A percentile compares a stretch with the other conserved stretches of the same genome.
Conservation (phyloP, 2,797 vertebrate genomes). For the Lerista edwardsae region DNA sequence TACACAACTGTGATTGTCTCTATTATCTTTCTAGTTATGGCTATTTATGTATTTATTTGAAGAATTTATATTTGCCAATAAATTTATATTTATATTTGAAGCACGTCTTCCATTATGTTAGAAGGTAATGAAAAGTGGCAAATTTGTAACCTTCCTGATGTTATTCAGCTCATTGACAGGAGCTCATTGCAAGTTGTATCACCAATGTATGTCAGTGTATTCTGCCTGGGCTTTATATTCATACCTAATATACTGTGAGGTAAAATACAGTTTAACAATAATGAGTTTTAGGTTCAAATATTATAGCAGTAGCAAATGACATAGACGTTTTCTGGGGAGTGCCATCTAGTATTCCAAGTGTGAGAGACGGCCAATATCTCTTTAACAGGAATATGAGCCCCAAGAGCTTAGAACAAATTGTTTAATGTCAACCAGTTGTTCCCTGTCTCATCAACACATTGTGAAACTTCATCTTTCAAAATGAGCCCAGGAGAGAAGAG, state of each 20-base stretch:
- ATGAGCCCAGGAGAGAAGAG: background rate
- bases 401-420: background rate
- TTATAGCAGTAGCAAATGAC: constrained; percentile 36
- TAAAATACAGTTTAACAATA: constrained; percentile 47
- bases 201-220: constrained; percentile 37
- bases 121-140: background rate
- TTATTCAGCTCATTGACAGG: constrained; percentile 32
- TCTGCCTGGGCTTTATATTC: constrained; percentile 44
- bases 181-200: constrained; percentile 33
- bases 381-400: background rate
- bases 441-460: background rate
- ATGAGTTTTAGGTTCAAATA: constrained; percentile 30
- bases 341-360: constrained; percentile 38
- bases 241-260: constrained; percentile 4
- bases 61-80: too few species aligned
- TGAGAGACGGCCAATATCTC: background rate
- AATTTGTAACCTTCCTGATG: constrained; percentile 42
- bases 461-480: background rate
- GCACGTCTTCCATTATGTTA: constrained; percentile 18
- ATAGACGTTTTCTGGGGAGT: constrained; percentile 48
- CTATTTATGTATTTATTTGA: constrained; percentile 30
- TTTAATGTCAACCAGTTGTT: background rate
- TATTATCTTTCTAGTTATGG: constrained; percentile 35
- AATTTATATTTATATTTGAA: too few species aligned
- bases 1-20: constrained; percentile 43